Percentiles rank a stretch among this genome's conserved stretches.
Conservation (phyloP, 1,140 invertebrate species). For the Nasonia vitripennis region DNA sequence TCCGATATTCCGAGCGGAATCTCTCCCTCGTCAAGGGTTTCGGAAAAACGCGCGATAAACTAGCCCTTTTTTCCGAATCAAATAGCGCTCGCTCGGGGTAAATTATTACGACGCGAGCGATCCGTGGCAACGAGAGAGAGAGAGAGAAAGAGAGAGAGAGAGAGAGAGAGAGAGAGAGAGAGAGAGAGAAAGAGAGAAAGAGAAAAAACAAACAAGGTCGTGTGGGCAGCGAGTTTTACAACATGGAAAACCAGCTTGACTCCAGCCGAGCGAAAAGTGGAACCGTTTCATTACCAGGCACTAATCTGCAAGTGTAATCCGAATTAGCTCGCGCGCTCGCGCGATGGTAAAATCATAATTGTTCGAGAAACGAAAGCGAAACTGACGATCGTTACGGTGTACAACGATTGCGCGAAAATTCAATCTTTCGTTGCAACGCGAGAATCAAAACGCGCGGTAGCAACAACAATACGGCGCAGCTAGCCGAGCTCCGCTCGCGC, state of each 20-base stretch:
- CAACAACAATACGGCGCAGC: too few relatives aligned
- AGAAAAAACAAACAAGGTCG: background rate
- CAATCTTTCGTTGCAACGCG: background rate
- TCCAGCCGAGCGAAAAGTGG: conserved; percentile 39
- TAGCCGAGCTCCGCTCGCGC: too few relatives aligned
- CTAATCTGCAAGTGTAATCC: conserved; percentile 64
- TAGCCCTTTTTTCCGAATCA: background rate
- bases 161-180: background rate
- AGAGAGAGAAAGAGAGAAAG: background rate
- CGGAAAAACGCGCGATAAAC: background rate
- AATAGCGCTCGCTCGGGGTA: background rate
- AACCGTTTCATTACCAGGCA: conserved; percentile 57
- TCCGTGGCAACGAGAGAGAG: background rate
- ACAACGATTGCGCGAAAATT: too few relatives aligned
- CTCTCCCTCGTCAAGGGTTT: background rate
- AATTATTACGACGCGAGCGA: background rate
- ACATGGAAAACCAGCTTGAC: conserved; percentile 40
- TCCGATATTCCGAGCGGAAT: too few relatives aligned
- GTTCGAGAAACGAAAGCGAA: conserved; percentile 10
- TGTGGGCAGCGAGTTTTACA: conserved; percentile 13
- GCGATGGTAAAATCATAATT: background rate
- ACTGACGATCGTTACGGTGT: background rate
- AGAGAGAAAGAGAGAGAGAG: too few relatives aligned
- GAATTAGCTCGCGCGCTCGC: conserved; percentile 57
- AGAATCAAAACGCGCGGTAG: background rate